Base-by-base conservation (phyloP, 2,113 vertebrate genomes). In the Cynoglossus semilaevis region DNA sequence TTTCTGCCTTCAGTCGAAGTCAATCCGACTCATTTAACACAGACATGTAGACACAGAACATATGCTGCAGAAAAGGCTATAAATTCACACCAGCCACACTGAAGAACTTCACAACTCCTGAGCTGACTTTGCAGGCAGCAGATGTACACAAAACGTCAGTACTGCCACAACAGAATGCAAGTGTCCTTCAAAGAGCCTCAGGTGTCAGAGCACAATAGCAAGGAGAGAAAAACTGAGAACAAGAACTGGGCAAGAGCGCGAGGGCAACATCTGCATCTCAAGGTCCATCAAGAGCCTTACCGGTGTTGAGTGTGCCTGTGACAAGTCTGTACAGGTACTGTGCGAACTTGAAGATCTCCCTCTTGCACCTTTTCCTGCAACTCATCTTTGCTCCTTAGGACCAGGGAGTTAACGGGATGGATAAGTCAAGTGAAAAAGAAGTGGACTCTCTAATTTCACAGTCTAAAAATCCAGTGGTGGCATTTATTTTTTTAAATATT, bases 301-400 rank as follows among this genome's bases (percentile, higher is more conserved):
- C 96, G 91, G 93, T 84, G 87, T 94, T 91, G 42, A 99, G 95
- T 15, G 94, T 94, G 58, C 96, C 96, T 16, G 96, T 98, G 91
- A 98, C 88, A 42, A 97, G 87, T 79, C 96, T 91, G 88, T 94
- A 94, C 73, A 99, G 89, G 83, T 99, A 98, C 88, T 96, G 95
- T 73, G 95, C 95, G 82, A 96, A 96, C 91, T 94, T 98, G 89
- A 98, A 61, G 72, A 98, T 92, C 87, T 98, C 94, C 55, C 95
- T 91, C 89, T 97, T 99, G 92, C 96, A 99, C 59, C 94, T 90
- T 84, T 93, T 99, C 81, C 95, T 92, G 90, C 96, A 98, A 91
- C 94, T 98, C 94, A 96, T 96, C 80, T 89, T 92, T 88, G 87
- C 74, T 70, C 72, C 80, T 53, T 16, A 17, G 15, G 51, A 48